Evolutionary conservation across 2,888 invertebrate species (phyloP).

Genomic region (Syrphus vitripennis): DNA sequence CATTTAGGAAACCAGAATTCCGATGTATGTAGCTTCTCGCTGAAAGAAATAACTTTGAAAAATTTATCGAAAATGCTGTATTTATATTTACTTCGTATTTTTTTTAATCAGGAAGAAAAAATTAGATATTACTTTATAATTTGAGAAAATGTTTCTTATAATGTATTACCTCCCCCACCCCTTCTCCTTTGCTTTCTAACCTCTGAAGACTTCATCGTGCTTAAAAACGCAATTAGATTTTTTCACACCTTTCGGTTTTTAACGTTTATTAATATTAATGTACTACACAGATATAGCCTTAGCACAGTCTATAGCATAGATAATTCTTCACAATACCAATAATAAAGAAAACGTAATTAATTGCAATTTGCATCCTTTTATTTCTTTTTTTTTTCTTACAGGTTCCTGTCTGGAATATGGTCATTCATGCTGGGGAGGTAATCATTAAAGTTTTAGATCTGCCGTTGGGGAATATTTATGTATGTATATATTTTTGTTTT

Average conservation of each 20-base stretch:
- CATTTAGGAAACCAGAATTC: no score
- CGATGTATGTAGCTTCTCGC: no score
- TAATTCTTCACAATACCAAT: not conserved
- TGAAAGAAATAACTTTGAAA: no score
- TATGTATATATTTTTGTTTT: conserved; percentile 53
- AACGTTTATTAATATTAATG: conserved; percentile 58
- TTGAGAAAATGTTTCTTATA: no score
- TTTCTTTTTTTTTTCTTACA: conserved; percentile 68
- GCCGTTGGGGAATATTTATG: not conserved
- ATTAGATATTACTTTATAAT: no score
- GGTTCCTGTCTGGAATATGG: conserved; percentile 80
- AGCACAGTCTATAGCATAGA: no score
- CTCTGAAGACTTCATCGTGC: not conserved
- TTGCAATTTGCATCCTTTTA: conserved; percentile 59
- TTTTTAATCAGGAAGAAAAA: no score
- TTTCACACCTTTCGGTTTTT: conserved; percentile 18
- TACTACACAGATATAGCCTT: not conserved
- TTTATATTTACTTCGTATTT: no score
- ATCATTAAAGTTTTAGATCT: conserved; percentile 57
- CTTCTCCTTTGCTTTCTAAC: no score
- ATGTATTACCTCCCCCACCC: no score
- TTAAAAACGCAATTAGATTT: not conserved
- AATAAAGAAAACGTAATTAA: conserved; percentile 53
- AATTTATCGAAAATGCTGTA: no score
- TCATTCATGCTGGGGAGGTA: conserved; percentile 80